Percentiles rank a stretch among this genome's conserved stretches.
These are phyloP conservation scores for Dysdera silvatica DNA, from an alignment of 1,140 invertebrate species.

Conservation along the genomic window DNA sequence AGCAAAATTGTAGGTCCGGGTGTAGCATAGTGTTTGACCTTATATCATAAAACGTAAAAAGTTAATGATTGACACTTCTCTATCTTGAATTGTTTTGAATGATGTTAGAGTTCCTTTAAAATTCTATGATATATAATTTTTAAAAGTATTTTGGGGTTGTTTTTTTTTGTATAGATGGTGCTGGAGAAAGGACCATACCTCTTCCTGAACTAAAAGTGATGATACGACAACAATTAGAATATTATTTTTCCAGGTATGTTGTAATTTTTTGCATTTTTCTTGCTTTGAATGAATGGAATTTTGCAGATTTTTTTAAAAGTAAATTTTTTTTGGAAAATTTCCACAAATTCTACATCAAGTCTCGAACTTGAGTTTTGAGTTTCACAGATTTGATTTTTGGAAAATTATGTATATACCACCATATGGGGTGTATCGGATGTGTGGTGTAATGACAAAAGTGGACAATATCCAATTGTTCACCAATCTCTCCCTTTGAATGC, in stretches of 20 bases:
- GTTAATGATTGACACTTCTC: too few species aligned
- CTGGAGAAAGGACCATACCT: constrained; percentile 33
- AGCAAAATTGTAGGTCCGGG: too few species aligned
- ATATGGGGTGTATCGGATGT: too few species aligned
- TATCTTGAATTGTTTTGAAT: too few species aligned
- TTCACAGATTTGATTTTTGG: neutral
- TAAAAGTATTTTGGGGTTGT: too few species aligned
- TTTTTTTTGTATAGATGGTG: neutral
- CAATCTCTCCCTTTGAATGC: too few species aligned
- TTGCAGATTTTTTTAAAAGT: neutral
- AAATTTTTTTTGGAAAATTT: neutral
- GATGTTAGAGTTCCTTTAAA: too few species aligned
- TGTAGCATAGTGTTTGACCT: too few species aligned
- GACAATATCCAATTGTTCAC: too few species aligned
- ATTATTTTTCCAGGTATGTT: constrained; percentile 74
- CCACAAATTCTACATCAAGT: neutral
- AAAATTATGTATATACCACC: neutral
- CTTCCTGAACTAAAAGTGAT: constrained; percentile 67
- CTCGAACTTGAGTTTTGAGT: neutral
- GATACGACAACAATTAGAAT: constrained; percentile 75
- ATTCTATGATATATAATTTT: too few species aligned
- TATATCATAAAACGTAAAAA: too few species aligned
- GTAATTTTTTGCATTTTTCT: neutral
- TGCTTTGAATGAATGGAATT: neutral
- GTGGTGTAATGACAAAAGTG: too few species aligned